These are phyloP conservation scores for Ovibos moschatus DNA, from an alignment of 2,113 vertebrate genomes.

Conservation along the genomic window DNA sequence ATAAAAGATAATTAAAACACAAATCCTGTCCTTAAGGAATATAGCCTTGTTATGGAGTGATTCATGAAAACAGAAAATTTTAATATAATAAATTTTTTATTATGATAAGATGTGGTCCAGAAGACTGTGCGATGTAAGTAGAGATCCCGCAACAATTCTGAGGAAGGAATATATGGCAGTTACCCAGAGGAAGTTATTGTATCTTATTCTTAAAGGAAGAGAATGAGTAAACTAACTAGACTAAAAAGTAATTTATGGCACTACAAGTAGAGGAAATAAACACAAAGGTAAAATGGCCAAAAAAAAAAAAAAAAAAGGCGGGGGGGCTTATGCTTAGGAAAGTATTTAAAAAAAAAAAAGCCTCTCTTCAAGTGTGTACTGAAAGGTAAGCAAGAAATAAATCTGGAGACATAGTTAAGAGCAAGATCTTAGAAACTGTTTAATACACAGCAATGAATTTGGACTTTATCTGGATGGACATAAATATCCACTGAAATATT, in stretches of 20 bases:
- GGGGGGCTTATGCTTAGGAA: background rate
- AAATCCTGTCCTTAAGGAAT: background rate
- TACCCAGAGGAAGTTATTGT: background rate
- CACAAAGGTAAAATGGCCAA: background rate
- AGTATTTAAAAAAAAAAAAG: background rate
- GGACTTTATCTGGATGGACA: background rate
- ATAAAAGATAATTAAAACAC: constrained; percentile 30
- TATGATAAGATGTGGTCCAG: background rate
- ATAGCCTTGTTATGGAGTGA: background rate
- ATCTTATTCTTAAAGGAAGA: background rate
- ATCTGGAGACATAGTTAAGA: background rate
- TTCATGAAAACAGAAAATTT: background rate
- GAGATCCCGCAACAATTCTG: background rate
- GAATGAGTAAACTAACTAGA: background rate
- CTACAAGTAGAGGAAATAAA: background rate
- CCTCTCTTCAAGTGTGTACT: background rate
- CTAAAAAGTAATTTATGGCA: background rate
- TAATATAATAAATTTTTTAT: constrained; percentile 29
- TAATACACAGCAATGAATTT: background rate
- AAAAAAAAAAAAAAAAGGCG: background rate
- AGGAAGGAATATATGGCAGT: background rate
- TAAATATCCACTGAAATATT: background rate
- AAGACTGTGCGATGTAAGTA: background rate
- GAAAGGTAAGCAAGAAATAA: background rate
- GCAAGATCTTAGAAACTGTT: background rate